Evolutionary conservation across 2,113 vertebrate genomes (phyloP).

Genomic region (Tautogolabrus adspersus): DNA sequence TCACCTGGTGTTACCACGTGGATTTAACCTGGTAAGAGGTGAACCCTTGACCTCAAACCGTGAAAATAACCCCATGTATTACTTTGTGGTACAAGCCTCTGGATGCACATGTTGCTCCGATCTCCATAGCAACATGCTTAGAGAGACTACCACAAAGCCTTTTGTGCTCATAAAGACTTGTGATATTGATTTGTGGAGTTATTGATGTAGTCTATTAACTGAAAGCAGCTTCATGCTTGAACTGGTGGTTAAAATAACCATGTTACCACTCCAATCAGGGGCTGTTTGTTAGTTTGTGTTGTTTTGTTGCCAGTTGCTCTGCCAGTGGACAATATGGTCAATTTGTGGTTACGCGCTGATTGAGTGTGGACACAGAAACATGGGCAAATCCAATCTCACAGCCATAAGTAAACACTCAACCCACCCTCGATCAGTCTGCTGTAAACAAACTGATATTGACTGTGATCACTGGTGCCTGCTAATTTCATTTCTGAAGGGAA

Average conservation of each 20-base stretch:
- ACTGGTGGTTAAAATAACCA: neutral
- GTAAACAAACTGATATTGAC: constrained; percentile 72
- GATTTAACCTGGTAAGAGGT: too few species aligned
- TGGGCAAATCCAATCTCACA: constrained; percentile 61
- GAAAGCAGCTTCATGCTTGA: neutral
- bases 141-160: too few species aligned
- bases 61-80: too few species aligned
- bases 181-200: neutral
- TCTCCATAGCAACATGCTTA: too few species aligned
- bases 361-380: constrained; percentile 30
- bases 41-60: too few species aligned
- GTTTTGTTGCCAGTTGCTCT: neutral
- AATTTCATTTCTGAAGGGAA: constrained; percentile 37
- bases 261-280: neutral
- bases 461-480: constrained; percentile 60
- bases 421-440: constrained; percentile 54
- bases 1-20: too few species aligned
- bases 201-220: neutral
- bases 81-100: too few species aligned
- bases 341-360: constrained; percentile 18
- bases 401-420: constrained; percentile 58
- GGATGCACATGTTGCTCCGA: too few species aligned
- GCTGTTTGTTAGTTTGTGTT: neutral
- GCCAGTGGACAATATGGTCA: neutral
- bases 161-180: neutral